These are phyloP conservation scores for Gonioctena quinquepunctata DNA, from an alignment of 1,140 invertebrate genomes.

Conservation along the genomic window DNA sequence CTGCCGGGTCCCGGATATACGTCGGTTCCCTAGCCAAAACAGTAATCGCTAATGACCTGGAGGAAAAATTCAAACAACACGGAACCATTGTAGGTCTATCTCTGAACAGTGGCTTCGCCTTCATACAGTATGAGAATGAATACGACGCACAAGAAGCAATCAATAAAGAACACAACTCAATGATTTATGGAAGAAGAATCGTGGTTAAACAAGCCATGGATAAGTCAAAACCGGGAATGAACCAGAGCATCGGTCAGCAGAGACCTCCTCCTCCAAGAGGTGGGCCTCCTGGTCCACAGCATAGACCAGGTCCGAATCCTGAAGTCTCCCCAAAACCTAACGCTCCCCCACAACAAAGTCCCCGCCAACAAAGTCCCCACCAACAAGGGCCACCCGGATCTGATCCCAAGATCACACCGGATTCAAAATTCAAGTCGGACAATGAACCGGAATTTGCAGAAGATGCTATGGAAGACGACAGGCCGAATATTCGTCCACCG, in stretches of 20 bases:
- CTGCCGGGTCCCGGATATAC: conserved; percentile 73
- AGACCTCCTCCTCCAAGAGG: neutral
- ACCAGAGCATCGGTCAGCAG: neutral
- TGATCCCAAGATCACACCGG: neutral
- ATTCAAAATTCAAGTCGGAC: conserved; percentile 9
- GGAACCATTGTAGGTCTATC: conserved; percentile 73
- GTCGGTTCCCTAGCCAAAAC: conserved; percentile 72
- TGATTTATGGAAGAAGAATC: conserved; percentile 71
- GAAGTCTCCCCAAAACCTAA: conserved; percentile 7
- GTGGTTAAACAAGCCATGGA: conserved; percentile 61
- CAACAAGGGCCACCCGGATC: neutral
- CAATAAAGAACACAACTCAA: conserved; percentile 66
- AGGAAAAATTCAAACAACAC: conserved; percentile 74
- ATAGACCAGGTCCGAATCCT: conserved; percentile 9
- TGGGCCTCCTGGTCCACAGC: neutral
- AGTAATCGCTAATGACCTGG: conserved; percentile 69
- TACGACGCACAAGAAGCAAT: conserved; percentile 74
- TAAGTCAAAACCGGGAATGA: conserved; percentile 39
- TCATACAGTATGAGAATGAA: conserved; percentile 82
- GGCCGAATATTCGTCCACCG: conserved; percentile 28
- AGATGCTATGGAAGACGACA: conserved; percentile 22
- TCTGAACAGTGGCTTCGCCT: conserved; percentile 79
- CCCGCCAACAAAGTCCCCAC: neutral
- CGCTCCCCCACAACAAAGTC: conserved; percentile 3
- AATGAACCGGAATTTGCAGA: conserved; percentile 21